Evolutionary conservation across 1,140 invertebrate genomes (phyloP).

Genomic region (Tetramorium simillimum): DNA sequence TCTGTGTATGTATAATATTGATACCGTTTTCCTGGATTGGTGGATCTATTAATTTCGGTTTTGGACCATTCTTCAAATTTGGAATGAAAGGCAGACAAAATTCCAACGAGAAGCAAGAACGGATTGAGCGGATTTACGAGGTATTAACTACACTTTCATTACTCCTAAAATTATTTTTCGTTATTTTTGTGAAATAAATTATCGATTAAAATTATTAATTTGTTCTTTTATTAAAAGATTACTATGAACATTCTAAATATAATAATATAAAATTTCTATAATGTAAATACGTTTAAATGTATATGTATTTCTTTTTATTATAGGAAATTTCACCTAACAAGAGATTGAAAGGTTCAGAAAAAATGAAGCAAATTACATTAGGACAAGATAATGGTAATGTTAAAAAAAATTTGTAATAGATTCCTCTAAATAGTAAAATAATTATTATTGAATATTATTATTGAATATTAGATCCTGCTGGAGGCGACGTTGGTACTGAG

Average conservation of each 20-base stretch:
- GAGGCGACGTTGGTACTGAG: constrained; percentile 8
- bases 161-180: not conserved
- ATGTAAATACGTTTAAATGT: not conserved
- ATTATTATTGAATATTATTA: constrained; percentile 15
- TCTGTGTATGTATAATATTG: constrained; percentile 53
- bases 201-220: not conserved
- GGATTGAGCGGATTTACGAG: constrained; percentile 37
- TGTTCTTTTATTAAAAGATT: not conserved
- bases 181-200: not conserved
- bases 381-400: constrained; percentile 1
- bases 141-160: constrained; percentile 23
- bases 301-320: not conserved
- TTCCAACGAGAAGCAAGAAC: constrained; percentile 34
- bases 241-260: not conserved
- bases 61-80: constrained; percentile 70
- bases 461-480: constrained; percentile 16
- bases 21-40: constrained; percentile 64
- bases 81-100: constrained; percentile 40
- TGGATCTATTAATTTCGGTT: constrained; percentile 64
- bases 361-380: not conserved
- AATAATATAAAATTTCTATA: not conserved
- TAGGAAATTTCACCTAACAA: not conserved
- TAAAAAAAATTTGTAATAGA: not conserved
- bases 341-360: not conserved
- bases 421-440: not conserved